A percentile compares a stretch with the other conserved stretches of the same genome.
Evolutionary conservation across 1,140 invertebrate genomes (phyloP).

Genomic region (Drosophila ficusphila): DNA sequence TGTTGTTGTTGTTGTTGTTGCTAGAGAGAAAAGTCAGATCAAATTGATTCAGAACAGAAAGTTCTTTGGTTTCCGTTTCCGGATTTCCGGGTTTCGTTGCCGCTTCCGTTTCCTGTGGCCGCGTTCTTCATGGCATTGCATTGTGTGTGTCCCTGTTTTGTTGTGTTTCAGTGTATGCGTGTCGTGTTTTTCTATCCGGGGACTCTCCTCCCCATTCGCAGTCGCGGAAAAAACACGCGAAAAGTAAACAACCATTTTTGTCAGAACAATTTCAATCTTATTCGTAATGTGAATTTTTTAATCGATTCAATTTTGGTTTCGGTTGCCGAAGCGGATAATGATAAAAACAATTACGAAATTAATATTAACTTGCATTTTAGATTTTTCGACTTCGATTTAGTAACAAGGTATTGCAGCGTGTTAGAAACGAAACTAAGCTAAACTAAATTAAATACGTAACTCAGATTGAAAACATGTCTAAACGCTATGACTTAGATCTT

Average conservation of each 20-base stretch:
- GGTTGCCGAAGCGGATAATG: slow-evolving; percentile 28
- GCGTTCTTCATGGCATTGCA: slow-evolving; percentile 59
- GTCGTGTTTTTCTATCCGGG: background rate
- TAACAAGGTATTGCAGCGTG: slow-evolving; percentile 48
- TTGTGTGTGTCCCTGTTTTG: slow-evolving; percentile 6
- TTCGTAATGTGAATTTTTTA: slow-evolving; percentile 58
- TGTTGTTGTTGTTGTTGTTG: slow-evolving; percentile 23
- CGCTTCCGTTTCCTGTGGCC: slow-evolving; percentile 24
- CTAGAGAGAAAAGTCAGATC: slow-evolving; percentile 23
- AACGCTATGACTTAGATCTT: slow-evolving; percentile 78
- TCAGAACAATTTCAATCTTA: slow-evolving; percentile 44
- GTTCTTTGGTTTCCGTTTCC: slow-evolving; percentile 20
- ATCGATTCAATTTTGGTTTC: slow-evolving; percentile 39
- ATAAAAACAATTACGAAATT: slow-evolving; percentile 57
- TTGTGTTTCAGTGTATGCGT: background rate
- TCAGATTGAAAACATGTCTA: slow-evolving; percentile 48
- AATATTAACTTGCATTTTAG: slow-evolving; percentile 22
- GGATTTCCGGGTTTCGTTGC: slow-evolving; percentile 7
- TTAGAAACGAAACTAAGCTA: slow-evolving; percentile 33
- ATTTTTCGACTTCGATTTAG: slow-evolving; percentile 25
- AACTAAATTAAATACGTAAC: slow-evolving; percentile 43
- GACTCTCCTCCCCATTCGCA: slow-evolving; percentile 3
- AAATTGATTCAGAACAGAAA: slow-evolving; percentile 44
- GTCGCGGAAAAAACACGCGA: slow-evolving; percentile 34
- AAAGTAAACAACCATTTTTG: slow-evolving; percentile 72